A percentile compares a stretch with the other conserved stretches of the same genome.
Conservation (phyloP, 1,140 invertebrate genomes). For the Tetranychus cinnabarinus region DNA sequence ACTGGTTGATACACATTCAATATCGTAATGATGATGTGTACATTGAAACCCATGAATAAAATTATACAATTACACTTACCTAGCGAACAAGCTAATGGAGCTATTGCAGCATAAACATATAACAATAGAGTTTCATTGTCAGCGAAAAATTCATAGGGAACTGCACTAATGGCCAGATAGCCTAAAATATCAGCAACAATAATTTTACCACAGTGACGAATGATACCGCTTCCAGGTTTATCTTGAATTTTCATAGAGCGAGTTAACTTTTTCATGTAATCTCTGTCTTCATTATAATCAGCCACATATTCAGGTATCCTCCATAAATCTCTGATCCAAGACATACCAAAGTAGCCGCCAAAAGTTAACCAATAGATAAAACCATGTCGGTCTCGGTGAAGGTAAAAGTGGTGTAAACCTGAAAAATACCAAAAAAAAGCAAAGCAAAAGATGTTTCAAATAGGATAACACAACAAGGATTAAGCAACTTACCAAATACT, state of each 20-base stretch:
- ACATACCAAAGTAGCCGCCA: conserved; percentile 58
- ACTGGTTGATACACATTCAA: too few relatives aligned
- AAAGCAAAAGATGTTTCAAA: background rate
- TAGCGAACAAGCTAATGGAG: conserved; percentile 43
- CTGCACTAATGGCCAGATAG: conserved; percentile 41
- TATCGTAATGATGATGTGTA: too few relatives aligned
- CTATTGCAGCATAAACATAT: conserved; percentile 37
- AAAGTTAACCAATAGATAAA: conserved; percentile 63
- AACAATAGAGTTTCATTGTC: conserved; percentile 33
- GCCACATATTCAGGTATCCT: conserved; percentile 60
- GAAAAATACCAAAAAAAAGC: conserved; percentile 39
- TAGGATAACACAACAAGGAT: too few relatives aligned
- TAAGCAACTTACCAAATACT: too few relatives aligned
- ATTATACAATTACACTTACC: conserved; percentile 25
- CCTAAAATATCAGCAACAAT: conserved; percentile 55
- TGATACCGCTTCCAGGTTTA: conserved; percentile 51
- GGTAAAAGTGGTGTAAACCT: conserved; percentile 72
- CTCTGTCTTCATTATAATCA: conserved; percentile 54
- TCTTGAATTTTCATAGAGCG: conserved; percentile 32
- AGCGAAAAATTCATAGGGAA: conserved; percentile 32
- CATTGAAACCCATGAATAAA: too few relatives aligned
- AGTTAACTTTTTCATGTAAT: conserved; percentile 38
- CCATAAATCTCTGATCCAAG: conserved; percentile 64
- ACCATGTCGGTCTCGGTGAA: conserved; percentile 63
- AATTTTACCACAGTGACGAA: conserved; percentile 47